These are phyloP conservation scores for Stenotaenia linearis DNA, from an alignment of 2,888 invertebrate genomes.

Conservation along the genomic window DNA sequence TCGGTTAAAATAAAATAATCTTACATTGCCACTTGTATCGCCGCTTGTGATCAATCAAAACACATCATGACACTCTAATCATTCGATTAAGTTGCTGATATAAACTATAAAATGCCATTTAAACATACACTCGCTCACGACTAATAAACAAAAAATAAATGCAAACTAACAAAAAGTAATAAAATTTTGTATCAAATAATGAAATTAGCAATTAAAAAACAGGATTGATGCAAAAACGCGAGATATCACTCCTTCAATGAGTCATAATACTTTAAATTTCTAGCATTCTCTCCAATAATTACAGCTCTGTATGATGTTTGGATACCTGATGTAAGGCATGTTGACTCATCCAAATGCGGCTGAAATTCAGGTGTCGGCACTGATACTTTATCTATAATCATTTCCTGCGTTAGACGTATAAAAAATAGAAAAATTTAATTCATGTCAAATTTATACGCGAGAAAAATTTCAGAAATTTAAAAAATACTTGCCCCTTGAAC, in stretches of 20 bases:
- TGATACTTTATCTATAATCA: neutral
- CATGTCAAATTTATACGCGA: neutral
- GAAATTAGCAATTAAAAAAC: neutral
- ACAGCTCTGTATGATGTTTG: slow-evolving; percentile 1
- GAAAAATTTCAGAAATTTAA: neutral
- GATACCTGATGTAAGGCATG: slow-evolving; percentile 1
- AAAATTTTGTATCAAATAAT: neutral
- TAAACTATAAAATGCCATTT: no score
- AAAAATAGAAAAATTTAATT: neutral
- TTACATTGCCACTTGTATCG: no score
- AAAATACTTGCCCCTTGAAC: slow-evolving; percentile 45
- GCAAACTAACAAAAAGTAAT: neutral
- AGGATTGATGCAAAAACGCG: neutral
- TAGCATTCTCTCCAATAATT: neutral
- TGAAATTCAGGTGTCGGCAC: neutral
- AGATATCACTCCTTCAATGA: neutral
- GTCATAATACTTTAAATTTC: neutral
- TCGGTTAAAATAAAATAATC: no score
- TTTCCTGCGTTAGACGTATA: neutral
- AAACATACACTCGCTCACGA: no score
- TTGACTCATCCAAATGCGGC: neutral
- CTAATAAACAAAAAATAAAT: neutral
- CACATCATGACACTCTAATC: no score
- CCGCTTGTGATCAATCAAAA: no score
- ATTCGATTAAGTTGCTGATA: no score